Percentiles rank a stretch among this genome's conserved stretches.
phyloP scores from a whole-genome alignment of 2,888 invertebrate species.

The Ichneumoninae sp. region DNA sequence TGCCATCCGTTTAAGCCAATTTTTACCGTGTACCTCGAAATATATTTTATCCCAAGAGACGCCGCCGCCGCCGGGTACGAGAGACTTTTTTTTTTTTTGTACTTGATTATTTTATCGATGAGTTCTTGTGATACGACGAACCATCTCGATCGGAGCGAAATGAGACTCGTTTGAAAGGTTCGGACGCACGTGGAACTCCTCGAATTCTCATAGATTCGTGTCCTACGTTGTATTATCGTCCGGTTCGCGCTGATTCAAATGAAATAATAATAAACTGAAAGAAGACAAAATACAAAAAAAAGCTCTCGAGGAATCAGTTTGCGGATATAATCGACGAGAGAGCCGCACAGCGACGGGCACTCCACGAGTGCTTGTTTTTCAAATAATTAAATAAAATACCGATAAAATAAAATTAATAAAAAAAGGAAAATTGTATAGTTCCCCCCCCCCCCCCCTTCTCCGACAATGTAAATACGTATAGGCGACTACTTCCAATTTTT shows the following conservation, averaged over 20 bases:
- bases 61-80: slow-evolving; percentile 26
- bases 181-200: not conserved
- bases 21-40: slow-evolving; percentile 60
- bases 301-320: slow-evolving; percentile 15
- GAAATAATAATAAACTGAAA: slow-evolving; percentile 11
- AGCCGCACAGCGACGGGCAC: slow-evolving; percentile 71
- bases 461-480: slow-evolving; percentile 69
- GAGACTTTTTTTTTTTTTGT: slow-evolving; percentile 8
- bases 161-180: not conserved
- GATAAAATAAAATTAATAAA: slow-evolving; percentile 42
- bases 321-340: not conserved
- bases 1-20: slow-evolving; percentile 70
- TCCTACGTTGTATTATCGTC: slow-evolving; percentile 6
- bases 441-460: slow-evolving; percentile 9
- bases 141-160: not conserved
- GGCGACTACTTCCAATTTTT: slow-evolving; percentile 75
- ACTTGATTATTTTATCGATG: slow-evolving; percentile 42
- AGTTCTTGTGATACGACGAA: slow-evolving; percentile 26
- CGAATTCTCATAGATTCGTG: slow-evolving; percentile 4
- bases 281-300: not conserved
- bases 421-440: slow-evolving; percentile 63
- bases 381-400: slow-evolving; percentile 65
- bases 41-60: slow-evolving; percentile 49
- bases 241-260: not conserved
- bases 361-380: slow-evolving; percentile 76